Base-by-base conservation (phyloP, 2,113 vertebrate species). In the Lepus americanus region DNA sequence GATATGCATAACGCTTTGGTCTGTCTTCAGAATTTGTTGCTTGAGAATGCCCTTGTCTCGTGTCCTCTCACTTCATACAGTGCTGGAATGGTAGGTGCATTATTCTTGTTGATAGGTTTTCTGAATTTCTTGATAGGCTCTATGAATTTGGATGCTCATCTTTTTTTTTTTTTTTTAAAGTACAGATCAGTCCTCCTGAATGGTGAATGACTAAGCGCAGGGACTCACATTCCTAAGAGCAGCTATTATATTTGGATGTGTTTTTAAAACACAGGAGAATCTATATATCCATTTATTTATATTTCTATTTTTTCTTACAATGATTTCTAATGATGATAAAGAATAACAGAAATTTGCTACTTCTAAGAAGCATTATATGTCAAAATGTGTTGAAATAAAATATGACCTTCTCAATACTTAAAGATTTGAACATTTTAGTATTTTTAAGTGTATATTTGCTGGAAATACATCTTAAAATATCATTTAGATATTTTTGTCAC, bases 1-100 rank as follows among this genome's bases (percentile, higher is more conserved):
- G 84, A 61, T 96, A 95, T 95, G 92, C 80, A 90, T 51, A 79
- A 31, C 2, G 2, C 51, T 97, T 86, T 90, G 66, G 59, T 92
- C 79, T 94, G 89, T 90, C 81, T 97, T 95, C 78, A 95, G 82
- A 95, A 92, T 88, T 33, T 85, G 88, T 92, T 85, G 82, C 69
- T 89, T 79, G 72, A 81, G 69, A 92, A 93, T 92, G 85, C 36
- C 87, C 88, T 97, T 97, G 94, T 55, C 77, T 92, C 44, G 0
- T 80, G 87, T 92, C 77, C 92, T 95, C 31, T 93, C 44, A 4
- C 49, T 85, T 88, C 27, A 86, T 59, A 67, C 25, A 23, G 23
- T 61, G 3, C 44, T 81, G 80, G 11, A 61, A 66, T 29, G 63
- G 39, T 78, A 84, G 73, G 44, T n/a, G 17, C 81, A 94, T 90